Conservation (phyloP, 2,888 invertebrate species). For the Volucella inanis region DNA sequence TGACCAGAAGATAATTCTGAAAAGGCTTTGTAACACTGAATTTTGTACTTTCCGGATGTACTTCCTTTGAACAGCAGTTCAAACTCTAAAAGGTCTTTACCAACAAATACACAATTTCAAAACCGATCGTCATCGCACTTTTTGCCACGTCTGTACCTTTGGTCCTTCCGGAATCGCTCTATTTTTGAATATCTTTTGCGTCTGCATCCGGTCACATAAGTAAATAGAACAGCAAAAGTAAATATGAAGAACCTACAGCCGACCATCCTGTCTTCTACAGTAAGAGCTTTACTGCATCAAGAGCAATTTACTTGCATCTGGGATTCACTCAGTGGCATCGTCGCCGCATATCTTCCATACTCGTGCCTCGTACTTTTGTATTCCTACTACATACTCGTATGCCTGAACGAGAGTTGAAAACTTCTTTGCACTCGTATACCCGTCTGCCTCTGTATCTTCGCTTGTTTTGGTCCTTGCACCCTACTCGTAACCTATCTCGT, state of each 20-base stretch:
- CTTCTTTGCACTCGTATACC: no score
- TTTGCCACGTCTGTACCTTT: constrained; percentile 22
- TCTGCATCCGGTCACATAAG: constrained; percentile 30
- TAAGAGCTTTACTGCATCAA: constrained; percentile 62
- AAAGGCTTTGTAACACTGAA: no score
- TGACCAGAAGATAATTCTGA: no score
- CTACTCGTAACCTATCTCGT: neutral
- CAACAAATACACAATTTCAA: neutral
- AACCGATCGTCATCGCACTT: constrained; percentile 46
- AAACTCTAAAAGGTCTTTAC: no score
- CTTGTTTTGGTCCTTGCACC: neutral
- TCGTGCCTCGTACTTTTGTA: neutral
- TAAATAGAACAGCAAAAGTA: constrained; percentile 62
- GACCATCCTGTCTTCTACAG: constrained; percentile 2
- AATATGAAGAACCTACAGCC: constrained; percentile 63
- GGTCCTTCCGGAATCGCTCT: constrained; percentile 43
- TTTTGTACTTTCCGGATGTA: no score
- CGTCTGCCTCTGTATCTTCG: neutral
- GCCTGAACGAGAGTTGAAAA: neutral
- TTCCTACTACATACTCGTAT: constrained; percentile 13
- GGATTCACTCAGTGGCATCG: constrained; percentile 37
- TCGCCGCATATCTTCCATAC: constrained; percentile 10
- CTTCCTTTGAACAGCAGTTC: no score
- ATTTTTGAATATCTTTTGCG: constrained; percentile 33
- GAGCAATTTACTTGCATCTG: constrained; percentile 22